A percentile compares a stretch with the other conserved stretches of the same genome.
phyloP scores from a whole-genome alignment of 1,140 invertebrate species.

The Zaprionus vittiger region DNA sequence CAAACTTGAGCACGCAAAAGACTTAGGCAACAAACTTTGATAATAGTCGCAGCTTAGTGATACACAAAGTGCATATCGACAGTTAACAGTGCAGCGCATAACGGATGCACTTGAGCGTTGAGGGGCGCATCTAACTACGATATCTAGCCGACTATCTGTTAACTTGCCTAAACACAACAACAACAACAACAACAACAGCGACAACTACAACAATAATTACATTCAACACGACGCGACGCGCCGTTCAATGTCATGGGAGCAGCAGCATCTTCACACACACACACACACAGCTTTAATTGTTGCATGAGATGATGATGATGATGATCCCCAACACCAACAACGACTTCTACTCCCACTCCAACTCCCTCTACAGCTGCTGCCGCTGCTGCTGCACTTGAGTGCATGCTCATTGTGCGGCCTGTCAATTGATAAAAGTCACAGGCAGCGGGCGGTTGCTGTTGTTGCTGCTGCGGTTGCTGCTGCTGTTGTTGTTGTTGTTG shows the following conservation, averaged over 20 bases:
- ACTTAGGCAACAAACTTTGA: slow-evolving; percentile 59
- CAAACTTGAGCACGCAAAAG: slow-evolving; percentile 45
- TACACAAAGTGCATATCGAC: slow-evolving; percentile 56
- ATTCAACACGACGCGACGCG: slow-evolving; percentile 60
- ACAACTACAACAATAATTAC: slow-evolving; percentile 53
- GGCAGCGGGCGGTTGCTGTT: slow-evolving; percentile 28
- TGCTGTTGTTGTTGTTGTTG: slow-evolving; percentile 14
- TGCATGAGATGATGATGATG: slow-evolving; percentile 53
- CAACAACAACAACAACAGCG: slow-evolving; percentile 39
- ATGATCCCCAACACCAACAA: slow-evolving; percentile 7
- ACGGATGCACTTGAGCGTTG: slow-evolving; percentile 80
- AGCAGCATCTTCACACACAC: slow-evolving; percentile 45
- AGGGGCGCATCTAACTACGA: slow-evolving; percentile 28
- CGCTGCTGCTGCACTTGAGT: slow-evolving; percentile 66
- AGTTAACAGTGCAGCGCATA: slow-evolving; percentile 56
- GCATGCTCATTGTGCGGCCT: slow-evolving; percentile 67
- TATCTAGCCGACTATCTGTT: slow-evolving; percentile 58
- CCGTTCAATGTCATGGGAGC: slow-evolving; percentile 78
- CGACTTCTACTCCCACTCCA: not conserved
- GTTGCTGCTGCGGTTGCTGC: not conserved
- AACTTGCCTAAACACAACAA: slow-evolving; percentile 55
- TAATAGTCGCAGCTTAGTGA: slow-evolving; percentile 22
- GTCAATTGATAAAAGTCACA: slow-evolving; percentile 76
- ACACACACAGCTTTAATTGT: slow-evolving; percentile 75
- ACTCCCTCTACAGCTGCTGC: slow-evolving; percentile 10